Evolutionary conservation across 2,888 invertebrate genomes (phyloP).

Genomic region (Electrophaes corylata): DNA sequence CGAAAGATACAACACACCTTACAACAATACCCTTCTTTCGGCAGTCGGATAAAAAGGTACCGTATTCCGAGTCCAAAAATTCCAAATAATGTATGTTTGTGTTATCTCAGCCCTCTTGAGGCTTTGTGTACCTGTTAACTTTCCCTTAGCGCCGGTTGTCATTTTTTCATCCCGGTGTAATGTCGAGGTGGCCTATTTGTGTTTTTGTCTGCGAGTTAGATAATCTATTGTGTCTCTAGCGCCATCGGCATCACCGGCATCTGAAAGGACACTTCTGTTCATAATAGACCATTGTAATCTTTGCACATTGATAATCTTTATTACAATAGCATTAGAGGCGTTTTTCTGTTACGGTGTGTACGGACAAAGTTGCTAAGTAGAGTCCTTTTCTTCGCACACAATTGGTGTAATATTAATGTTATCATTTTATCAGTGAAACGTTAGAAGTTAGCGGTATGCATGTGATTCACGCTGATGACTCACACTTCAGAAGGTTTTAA

Average conservation of each 20-base stretch:
- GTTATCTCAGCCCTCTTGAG: constrained; percentile 58
- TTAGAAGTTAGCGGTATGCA: constrained; percentile 65
- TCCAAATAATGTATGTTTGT: constrained; percentile 60
- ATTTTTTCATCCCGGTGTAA: constrained; percentile 62
- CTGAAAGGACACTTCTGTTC: constrained; percentile 62
- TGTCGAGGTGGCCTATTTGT: constrained; percentile 64
- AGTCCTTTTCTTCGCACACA: constrained; percentile 50
- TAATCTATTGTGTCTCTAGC: constrained; percentile 70
- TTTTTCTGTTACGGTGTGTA: constrained; percentile 27
- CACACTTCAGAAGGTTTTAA: constrained; percentile 46
- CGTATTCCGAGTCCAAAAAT: constrained; percentile 48
- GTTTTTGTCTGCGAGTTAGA: constrained; percentile 62
- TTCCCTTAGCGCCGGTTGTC: constrained; percentile 63
- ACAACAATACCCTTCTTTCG: neutral
- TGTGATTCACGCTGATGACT: constrained; percentile 69
- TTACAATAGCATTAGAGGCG: constrained; percentile 27
- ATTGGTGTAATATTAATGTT: constrained; percentile 57
- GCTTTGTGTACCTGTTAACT: constrained; percentile 69
- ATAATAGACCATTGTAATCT: constrained; percentile 30
- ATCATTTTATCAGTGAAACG: constrained; percentile 63
- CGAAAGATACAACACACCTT: constrained; percentile 12
- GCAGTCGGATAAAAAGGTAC: constrained; percentile 49
- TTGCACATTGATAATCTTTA: constrained; percentile 13
- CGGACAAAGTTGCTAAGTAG: neutral
- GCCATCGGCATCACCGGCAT: constrained; percentile 70